Conservation (phyloP, 2,888 invertebrate species). For the Platerodrilus igneus region DNA sequence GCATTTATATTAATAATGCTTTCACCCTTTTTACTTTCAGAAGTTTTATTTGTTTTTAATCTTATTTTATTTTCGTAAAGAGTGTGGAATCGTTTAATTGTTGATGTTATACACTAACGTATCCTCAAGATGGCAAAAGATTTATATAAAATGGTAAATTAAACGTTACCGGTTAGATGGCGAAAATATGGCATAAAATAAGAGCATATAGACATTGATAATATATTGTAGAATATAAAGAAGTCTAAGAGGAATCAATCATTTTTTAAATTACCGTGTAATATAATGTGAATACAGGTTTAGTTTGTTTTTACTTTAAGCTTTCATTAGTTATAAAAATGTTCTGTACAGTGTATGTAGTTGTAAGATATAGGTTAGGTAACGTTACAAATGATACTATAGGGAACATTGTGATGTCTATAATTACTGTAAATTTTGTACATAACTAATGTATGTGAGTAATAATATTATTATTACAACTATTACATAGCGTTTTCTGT, state of each 20-base stretch:
- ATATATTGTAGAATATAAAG: conserved; percentile 41
- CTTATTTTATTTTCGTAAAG: conserved; percentile 28
- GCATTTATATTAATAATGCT: conserved; percentile 12
- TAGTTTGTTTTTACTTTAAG: conserved; percentile 45
- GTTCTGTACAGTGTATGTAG: conserved; percentile 51
- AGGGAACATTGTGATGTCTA: conserved; percentile 53
- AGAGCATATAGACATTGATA: conserved; percentile 44
- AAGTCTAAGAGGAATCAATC: conserved; percentile 41
- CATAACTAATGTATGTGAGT: conserved; percentile 51
- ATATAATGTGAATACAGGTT: conserved; percentile 48
- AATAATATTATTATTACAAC: conserved; percentile 51
- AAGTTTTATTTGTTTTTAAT: conserved; percentile 26
- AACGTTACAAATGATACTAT: conserved; percentile 47
- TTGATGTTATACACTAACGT: conserved; percentile 9
- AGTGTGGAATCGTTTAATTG: conserved; percentile 25
- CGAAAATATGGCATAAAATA: conserved; percentile 44
- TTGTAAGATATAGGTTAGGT: conserved; percentile 46
- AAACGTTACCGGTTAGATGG: conserved; percentile 48
- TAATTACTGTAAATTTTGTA: conserved; percentile 53
- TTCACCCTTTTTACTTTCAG: conserved; percentile 20
- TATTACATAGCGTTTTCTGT: no score
- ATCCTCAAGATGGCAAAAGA: conserved; percentile 12
- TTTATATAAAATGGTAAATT: conserved; percentile 25
- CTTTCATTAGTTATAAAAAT: conserved; percentile 44
- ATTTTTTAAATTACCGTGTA: conserved; percentile 48